These are phyloP conservation scores for Selenia dentaria DNA, from an alignment of 2,888 invertebrate genomes.

Conservation along the genomic window DNA sequence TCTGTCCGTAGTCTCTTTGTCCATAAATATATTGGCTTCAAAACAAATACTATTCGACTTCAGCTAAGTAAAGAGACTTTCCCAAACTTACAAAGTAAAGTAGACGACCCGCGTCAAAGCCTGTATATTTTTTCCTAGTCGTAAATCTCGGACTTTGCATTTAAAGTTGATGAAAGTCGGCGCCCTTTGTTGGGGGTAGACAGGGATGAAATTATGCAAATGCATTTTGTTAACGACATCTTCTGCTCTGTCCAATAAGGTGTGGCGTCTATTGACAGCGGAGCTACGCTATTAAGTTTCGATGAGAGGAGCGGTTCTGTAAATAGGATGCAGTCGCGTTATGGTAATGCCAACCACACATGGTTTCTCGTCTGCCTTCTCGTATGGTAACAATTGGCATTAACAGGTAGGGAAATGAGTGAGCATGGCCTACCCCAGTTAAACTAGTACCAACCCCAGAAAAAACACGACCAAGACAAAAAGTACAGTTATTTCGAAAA, in stretches of 20 bases:
- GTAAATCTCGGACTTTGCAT: constrained; percentile 10
- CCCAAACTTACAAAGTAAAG: background rate
- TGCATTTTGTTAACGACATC: constrained; percentile 17
- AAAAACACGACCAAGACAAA: no score
- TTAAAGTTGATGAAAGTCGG: constrained; percentile 19
- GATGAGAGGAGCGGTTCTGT: no score
- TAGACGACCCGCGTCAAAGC: background rate
- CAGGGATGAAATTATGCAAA: constrained; percentile 21
- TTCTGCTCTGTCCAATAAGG: background rate
- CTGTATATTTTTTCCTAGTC: constrained; percentile 8
- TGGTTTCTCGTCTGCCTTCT: no score
- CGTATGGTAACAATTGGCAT: no score
- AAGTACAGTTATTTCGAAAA: no score
- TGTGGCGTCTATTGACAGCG: background rate
- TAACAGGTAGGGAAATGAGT: no score
- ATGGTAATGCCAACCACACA: no score
- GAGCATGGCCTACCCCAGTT: no score
- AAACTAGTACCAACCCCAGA: no score
- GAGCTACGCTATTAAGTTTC: background rate
- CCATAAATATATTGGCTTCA: no score
- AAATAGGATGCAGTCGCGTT: no score
- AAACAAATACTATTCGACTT: background rate
- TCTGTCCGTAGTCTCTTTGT: background rate
- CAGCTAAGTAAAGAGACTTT: background rate
- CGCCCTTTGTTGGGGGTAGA: constrained; percentile 7